Conservation (phyloP, 2,888 invertebrate genomes). For the Philopedon plagiatum region DNA sequence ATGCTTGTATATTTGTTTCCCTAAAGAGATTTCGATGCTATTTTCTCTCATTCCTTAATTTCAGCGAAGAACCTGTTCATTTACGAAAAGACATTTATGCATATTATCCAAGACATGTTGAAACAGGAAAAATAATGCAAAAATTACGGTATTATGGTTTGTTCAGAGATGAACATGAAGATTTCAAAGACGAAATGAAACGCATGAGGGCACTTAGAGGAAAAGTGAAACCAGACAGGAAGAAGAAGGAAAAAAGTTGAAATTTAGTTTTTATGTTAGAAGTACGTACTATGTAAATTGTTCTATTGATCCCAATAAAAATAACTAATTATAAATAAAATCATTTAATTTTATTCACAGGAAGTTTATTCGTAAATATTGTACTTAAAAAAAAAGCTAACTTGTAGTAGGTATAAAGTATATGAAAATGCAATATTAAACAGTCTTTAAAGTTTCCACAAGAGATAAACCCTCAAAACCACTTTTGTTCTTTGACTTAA, state of each 20-base stretch:
- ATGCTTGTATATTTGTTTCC: neutral
- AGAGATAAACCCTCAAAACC: no score
- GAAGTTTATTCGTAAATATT: no score
- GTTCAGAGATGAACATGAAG: constrained; percentile 89
- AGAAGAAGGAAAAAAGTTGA: constrained; percentile 56
- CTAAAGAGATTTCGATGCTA: neutral
- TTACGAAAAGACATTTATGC: constrained; percentile 80
- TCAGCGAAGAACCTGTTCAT: constrained; percentile 82
- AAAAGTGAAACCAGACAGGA: constrained; percentile 71
- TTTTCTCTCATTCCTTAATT: no score
- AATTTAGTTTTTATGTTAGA: neutral
- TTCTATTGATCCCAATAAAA: no score
- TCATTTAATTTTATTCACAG: no score
- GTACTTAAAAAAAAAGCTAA: no score
- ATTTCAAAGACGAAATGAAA: constrained; percentile 90
- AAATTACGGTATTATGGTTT: constrained; percentile 83
- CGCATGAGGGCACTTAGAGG: constrained; percentile 83
- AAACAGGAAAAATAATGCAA: constrained; percentile 81
- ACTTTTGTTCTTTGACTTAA: no score
- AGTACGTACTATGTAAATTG: no score
- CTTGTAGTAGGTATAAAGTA: no score
- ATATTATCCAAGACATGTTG: constrained; percentile 90
- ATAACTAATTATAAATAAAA: no score
- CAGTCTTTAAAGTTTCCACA: no score
- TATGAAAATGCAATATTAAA: no score